Conservation (phyloP, 2,797 vertebrate genomes). For the Carapus acus region DNA sequence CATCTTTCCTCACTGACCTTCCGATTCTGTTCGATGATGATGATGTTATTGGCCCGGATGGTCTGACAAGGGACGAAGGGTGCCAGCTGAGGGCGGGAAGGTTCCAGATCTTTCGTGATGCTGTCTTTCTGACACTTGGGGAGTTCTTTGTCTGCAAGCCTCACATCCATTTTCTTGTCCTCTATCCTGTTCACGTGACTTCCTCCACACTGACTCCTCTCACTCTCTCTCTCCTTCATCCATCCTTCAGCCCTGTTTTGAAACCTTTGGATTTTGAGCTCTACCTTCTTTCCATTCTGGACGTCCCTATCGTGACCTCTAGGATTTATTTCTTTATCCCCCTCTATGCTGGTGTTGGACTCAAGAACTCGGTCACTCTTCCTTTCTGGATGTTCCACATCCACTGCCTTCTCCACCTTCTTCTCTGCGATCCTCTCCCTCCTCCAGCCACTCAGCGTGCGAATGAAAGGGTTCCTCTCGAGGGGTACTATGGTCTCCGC, state of each 20-base stretch:
- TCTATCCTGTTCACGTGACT: constrained; percentile 27
- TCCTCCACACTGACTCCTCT: constrained; percentile 55
- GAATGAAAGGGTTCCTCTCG: constrained; percentile 82
- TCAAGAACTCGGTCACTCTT: constrained; percentile 41
- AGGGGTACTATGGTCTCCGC: constrained; percentile 76
- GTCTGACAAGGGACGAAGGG: constrained; percentile 54
- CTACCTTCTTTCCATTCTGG: constrained; percentile 48
- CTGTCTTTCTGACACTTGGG: constrained; percentile 45
- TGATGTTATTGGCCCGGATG: constrained; percentile 75
- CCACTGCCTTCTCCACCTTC: constrained; percentile 53
- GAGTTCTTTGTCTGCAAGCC: constrained; percentile 36
- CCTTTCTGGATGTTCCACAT: constrained; percentile 23
- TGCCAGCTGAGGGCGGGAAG: constrained; percentile 20
- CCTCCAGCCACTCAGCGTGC: constrained; percentile 61
- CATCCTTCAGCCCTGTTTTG: constrained; percentile 51
- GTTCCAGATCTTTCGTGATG: constrained; percentile 45
- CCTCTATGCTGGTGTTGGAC: constrained; percentile 24
- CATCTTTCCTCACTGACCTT: constrained; percentile 48
- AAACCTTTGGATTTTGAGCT: constrained; percentile 57
- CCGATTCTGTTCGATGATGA: constrained; percentile 73
- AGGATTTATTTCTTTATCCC: constrained; percentile 34
- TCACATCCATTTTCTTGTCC: constrained; percentile 42
- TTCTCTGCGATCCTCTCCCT: constrained; percentile 53
- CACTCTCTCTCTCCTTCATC: constrained; percentile 51
- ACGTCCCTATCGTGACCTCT: constrained; percentile 52